Evolutionary conservation across 2,113 vertebrate genomes (phyloP).

Genomic region (Salvelinus sp.): DNA sequence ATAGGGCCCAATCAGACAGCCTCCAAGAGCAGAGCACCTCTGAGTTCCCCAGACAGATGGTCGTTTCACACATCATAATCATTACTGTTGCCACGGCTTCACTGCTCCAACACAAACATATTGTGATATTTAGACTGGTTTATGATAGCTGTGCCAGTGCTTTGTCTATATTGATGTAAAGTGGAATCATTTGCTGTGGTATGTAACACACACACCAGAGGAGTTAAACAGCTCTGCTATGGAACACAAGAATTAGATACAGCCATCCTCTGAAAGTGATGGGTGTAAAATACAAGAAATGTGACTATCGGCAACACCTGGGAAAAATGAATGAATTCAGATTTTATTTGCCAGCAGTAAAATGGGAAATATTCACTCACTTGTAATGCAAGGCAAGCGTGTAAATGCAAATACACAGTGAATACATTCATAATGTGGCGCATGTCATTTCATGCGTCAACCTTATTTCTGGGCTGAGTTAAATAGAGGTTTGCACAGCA

Average conservation of each 20-base stretch:
- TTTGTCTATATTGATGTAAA: conserved; percentile 3
- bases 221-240: conserved; percentile 5
- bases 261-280: not conserved
- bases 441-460: conserved; percentile 73
- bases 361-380: conserved; percentile 51
- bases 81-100: conserved; percentile 35
- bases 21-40: conserved; percentile 17
- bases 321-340: not conserved
- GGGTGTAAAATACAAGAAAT: not conserved
- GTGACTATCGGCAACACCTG: not conserved
- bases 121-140: conserved; percentile 52
- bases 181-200: conserved; percentile 8
- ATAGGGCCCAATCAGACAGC: conserved; percentile 12
- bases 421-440: conserved; percentile 58
- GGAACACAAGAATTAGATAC: not conserved
- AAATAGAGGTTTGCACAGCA: conserved; percentile 74
- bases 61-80: conserved; percentile 50
- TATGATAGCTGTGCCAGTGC: conserved; percentile 11
- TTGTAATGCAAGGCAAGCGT: conserved; percentile 51
- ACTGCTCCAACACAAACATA: conserved; percentile 36
- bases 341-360: conserved; percentile 25
- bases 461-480: conserved; percentile 70
- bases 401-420: conserved; percentile 68
- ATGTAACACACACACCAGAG: conserved; percentile 4
- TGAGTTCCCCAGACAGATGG: conserved; percentile 38